Percentiles rank a stretch among this genome's conserved stretches.
These are phyloP conservation scores for Clanis bilineata DNA, from an alignment of 2,888 invertebrate genomes.

Conservation along the genomic window DNA sequence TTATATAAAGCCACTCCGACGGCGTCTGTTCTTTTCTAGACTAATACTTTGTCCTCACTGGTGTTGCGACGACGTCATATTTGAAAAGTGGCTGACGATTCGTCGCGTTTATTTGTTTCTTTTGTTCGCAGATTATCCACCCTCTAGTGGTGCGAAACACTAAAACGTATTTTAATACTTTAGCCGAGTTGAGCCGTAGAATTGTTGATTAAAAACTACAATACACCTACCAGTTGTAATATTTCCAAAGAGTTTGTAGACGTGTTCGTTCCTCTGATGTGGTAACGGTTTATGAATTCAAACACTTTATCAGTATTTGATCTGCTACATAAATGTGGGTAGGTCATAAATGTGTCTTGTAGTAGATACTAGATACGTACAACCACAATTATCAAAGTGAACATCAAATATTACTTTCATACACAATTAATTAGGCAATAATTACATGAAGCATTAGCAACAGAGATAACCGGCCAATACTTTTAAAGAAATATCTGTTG, in stretches of 20 bases:
- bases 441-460: slow-evolving; percentile 29
- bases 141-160: slow-evolving; percentile 56
- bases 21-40: slow-evolving; percentile 35
- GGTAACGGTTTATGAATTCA: background rate
- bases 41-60: slow-evolving; percentile 40
- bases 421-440: slow-evolving; percentile 34
- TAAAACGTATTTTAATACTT: slow-evolving; percentile 59
- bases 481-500: slow-evolving; percentile 13
- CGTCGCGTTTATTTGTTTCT: slow-evolving; percentile 72
- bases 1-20: slow-evolving; percentile 36
- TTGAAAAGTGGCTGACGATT: slow-evolving; percentile 65
- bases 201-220: slow-evolving; percentile 32
- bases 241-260: background rate
- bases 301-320: background rate
- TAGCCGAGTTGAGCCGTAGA: slow-evolving; percentile 31
- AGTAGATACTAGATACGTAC: background rate
- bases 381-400: slow-evolving; percentile 1
- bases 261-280: background rate
- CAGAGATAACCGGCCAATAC: slow-evolving; percentile 14
- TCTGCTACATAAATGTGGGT: background rate
- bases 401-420: slow-evolving; percentile 8
- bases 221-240: background rate
- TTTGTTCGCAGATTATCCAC: slow-evolving; percentile 68
- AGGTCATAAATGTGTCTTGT: background rate
- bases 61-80: slow-evolving; percentile 53